Evolutionary conservation across 2,113 vertebrate species (phyloP), one percentile per base, ranked within the genome.

Genomic region (Grantiella picta): DNA sequence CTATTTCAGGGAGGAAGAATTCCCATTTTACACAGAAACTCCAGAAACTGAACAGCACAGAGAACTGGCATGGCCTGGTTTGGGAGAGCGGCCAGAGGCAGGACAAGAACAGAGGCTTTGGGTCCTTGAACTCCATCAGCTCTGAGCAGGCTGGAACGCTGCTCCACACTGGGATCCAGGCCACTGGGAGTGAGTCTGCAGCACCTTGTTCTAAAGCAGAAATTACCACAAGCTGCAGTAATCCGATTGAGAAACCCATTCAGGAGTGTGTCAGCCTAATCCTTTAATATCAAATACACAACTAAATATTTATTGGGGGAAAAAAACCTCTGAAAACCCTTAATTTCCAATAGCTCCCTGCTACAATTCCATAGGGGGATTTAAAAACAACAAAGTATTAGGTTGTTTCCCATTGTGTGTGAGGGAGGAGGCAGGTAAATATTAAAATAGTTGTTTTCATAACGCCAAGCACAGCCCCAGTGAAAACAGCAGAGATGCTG

Each of bases 271-370:
- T 94, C 95, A 90, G 83, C 82, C 82, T 96, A 96, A 97, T 90
- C 96, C 95, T 79, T 97, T 97, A 95, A 95, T 95, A 96, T 96
- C 82, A 90, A 96, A 77, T 64, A 92, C 56, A 95, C 96, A 96
- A 92, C 92, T 52, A 92, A 95, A 91, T 90, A 80, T 94, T 96
- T 95, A 95, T 77, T 92, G 72, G 81, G 65, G 28, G 1, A 36
- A 56, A 85, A 45, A 70, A 64, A 22, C 36, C 65, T 79, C 89
- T 69, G 77, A 82, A 96, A 95, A 78, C 59, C 50, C n/a, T 88
- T 89, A 57, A 94, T 95, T 95, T 94, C 89, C 82, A 92, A 75
- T 56, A 88, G 76, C 60, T 92, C 29, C 64, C 59, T 59, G 84
- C 82, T 94, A 77, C 91, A 96, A 92, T 82, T 94, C 95, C 86